Base-by-base conservation (phyloP, 2,113 vertebrate species). In the Entomyzon cyanotis region DNA sequence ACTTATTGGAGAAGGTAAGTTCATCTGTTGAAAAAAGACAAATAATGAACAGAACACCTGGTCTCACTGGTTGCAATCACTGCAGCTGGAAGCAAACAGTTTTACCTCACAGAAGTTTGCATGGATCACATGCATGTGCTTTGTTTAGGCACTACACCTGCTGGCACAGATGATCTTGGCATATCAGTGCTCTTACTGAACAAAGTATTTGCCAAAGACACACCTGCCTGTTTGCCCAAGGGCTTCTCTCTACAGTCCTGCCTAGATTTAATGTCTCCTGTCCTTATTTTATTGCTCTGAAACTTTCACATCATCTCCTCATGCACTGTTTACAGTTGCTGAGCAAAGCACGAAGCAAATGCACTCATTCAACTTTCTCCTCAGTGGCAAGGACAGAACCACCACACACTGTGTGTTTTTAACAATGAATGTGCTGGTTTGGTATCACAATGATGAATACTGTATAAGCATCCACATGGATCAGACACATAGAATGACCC, bases 121-220 rank as follows among this genome's bases (percentile, higher is more conserved):
- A 3, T 52, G 41, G 18, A 14, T 73, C 15, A 17, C 11, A 2
- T 3, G 17, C 7, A 5, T 0, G 0, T 2, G 6, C 24, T 55
- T 59, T 41, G 3, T 74, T 67, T 31, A 5, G 4, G 30, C 7
- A 21, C 55, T 15, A 9, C 0, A 0, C 13, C 74, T 70, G 8
- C 37, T 33, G 44, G 18, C 25, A 16, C 7, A 11, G 55, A 77
- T 28, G 16, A 11, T 15, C 16, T 69, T 59, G 44, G 8, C 1
- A 0, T 7, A 18, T 8, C 49, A 28, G 28, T 39, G 47, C 15
- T 52, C 15, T 28, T 18, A 6, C 1, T 21, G 23, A 87, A 41
- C 21, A 73, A 84, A 84, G 20, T 8, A 47, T 46, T 83, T 76
- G 30, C 55, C 24, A 47, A 69, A 65, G 87, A 41, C 76, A 89